Conservation (phyloP, 64 coral and sea anemone genomes). For the Montipora efflorescens region DNA sequence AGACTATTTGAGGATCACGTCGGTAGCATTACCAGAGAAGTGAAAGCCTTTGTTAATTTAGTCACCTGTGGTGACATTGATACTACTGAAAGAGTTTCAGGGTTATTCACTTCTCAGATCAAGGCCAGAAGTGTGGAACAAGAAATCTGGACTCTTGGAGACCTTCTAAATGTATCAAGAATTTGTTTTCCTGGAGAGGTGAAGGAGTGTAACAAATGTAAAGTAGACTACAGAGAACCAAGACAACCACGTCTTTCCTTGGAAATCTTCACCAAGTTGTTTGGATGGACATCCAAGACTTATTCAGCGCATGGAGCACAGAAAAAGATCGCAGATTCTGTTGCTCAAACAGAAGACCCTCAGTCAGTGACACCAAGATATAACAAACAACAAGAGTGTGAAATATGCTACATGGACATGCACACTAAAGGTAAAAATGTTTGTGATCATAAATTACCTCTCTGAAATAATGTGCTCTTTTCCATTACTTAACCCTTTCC, state of each 20-base stretch:
- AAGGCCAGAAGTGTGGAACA: neutral
- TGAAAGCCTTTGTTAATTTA: too few relatives aligned
- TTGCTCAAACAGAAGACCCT: too few relatives aligned
- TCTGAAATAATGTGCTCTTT: too few relatives aligned
- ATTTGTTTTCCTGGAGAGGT: neutral
- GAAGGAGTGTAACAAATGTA: too few relatives aligned
- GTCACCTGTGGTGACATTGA: too few relatives aligned
- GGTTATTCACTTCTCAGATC: constrained; percentile 3
- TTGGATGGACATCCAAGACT: constrained; percentile 52
- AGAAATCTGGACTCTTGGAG: neutral
- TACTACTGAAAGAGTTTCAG: neutral
- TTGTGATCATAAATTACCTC: neutral
- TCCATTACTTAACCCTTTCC: too few relatives aligned
- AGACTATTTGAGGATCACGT: neutral
- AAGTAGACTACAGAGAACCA: constrained; percentile 2
- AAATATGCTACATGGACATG: constrained; percentile 33
- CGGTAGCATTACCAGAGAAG: too few relatives aligned
- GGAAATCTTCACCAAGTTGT: constrained; percentile 17
- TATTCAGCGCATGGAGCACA: neutral
- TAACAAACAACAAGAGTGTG: neutral
- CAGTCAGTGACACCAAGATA: neutral
- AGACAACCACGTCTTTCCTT: constrained; percentile 10
- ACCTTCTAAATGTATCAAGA: neutral
- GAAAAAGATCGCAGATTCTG: too few relatives aligned
- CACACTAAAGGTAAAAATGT: neutral